A percentile compares a stretch with the other conserved stretches of the same genome.
Evolutionary conservation across 2,888 invertebrate species (phyloP).

Genomic region (Caenorhabditis sp.): DNA sequence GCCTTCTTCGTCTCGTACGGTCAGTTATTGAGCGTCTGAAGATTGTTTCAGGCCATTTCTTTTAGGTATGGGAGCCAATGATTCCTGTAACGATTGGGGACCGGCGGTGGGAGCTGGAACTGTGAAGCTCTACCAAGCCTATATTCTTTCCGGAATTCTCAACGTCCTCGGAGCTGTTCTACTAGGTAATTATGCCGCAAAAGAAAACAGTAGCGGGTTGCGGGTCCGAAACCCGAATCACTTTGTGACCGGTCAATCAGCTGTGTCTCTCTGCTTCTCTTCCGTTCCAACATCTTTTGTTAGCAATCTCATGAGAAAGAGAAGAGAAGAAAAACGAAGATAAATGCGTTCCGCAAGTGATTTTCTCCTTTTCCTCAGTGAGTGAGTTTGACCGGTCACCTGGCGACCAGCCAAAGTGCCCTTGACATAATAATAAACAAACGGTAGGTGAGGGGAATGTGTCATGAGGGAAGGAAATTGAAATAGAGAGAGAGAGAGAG

Average conservation of each 20-base stretch:
- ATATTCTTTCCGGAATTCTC: slow-evolving; percentile 93
- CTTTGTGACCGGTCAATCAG: slow-evolving; percentile 44
- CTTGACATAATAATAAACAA: not conserved
- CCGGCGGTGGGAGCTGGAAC: slow-evolving; percentile 70
- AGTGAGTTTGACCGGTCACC: slow-evolving; percentile 29
- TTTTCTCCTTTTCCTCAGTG: slow-evolving; percentile 3
- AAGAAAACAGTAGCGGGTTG: not conserved
- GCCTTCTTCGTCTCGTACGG: slow-evolving; percentile 69
- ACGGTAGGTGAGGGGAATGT: no score
- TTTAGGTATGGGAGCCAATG: slow-evolving; percentile 67
- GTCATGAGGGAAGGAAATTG: slow-evolving; percentile 11
- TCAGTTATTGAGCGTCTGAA: not conserved
- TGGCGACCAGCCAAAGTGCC: not conserved
- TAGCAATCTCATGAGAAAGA: no score
- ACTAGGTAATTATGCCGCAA: slow-evolving; percentile 82
- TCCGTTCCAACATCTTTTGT: no score
- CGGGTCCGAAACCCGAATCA: not conserved
- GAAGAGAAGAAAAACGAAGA: not conserved
- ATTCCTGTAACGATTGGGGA: slow-evolving; percentile 71
- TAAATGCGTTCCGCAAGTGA: slow-evolving; percentile 2
- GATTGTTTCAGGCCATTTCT: not conserved
- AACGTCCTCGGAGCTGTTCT: slow-evolving; percentile 95
- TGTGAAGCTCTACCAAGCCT: slow-evolving; percentile 83
- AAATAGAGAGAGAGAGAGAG: not conserved
- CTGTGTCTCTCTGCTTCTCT: no score